These are phyloP conservation scores for Saguinus imperator DNA, from an alignment of 2,113 vertebrate genomes.

Conservation along the genomic window DNA sequence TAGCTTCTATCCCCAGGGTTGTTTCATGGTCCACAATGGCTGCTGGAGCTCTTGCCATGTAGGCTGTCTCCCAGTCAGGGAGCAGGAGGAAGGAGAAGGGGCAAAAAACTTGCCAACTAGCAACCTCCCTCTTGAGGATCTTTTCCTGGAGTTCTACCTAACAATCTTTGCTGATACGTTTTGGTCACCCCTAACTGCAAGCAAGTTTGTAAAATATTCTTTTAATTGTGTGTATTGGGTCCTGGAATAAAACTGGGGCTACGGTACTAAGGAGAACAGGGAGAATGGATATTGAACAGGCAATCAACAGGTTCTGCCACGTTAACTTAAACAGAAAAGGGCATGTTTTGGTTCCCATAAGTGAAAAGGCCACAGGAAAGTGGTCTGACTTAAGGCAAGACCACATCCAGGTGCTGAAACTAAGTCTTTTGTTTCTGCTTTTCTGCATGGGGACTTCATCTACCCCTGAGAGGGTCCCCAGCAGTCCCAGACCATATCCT, in stretches of 20 bases:
- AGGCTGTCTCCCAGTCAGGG: not conserved
- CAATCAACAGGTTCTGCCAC: not conserved
- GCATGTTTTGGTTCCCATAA: not conserved
- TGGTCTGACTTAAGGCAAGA: not conserved
- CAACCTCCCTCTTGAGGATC: not conserved
- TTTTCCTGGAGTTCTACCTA: not conserved
- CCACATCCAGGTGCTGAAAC: slow-evolving; percentile 8
- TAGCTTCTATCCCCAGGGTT: not conserved
- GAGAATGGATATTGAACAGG: not conserved
- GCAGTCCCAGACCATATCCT: not conserved
- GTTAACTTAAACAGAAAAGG: not conserved
- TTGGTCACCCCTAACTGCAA: not conserved
- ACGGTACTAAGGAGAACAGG: not conserved
- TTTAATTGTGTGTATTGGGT: not conserved
- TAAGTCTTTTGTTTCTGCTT: not conserved
- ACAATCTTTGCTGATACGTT: not conserved
- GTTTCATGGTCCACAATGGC: not conserved
- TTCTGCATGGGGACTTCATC: not conserved
- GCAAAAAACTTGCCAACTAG: not conserved
- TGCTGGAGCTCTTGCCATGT: slow-evolving; percentile 31
- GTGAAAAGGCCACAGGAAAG: not conserved
- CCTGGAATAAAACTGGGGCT: not conserved
- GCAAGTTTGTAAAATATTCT: not conserved
- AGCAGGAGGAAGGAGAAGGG: not conserved
- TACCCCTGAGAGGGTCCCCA: not conserved